Evolutionary conservation across 2,113 vertebrate species (phyloP), one percentile per base, ranked within the genome.

Genomic region (Austrofundulus limnaeus): DNA sequence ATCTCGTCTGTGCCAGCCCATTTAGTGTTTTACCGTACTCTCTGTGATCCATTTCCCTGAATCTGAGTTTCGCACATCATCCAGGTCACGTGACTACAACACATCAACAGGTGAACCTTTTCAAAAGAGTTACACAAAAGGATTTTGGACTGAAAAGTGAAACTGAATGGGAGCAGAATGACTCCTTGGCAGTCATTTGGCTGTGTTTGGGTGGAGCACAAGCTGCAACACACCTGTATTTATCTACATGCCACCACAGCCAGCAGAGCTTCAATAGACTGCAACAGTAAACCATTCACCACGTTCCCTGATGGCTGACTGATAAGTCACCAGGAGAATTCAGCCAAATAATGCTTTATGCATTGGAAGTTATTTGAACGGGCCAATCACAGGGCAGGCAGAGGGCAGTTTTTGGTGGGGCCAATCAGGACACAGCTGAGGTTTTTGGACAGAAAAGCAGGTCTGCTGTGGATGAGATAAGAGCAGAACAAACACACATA

Each of bases 401-500:
- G 73, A 49, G 63, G 78, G 70, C 77, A 60, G 82, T 79, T 77
- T 72, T 80, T 80, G 70, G 77, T 71, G 41, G 59, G 79, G 89
- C 89, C 85, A 89, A 89, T 89, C 74, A 54, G 84, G 78, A 60
- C 77, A 72, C 66, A 65, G 82, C 79, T 71, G 80, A 81, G 85
- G 80, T 81, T 88, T n/a, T 87, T 89, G 85, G 85, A 85, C 78
- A 47, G 52, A 39, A 79, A 88, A 86, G 57, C 80, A 85, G 85
- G 87, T 80, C 89, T 90, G 89, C 81, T 89, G 84, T 86, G 86
- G 83, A 77, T 37, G 77, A 85, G 89, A 90, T 90, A 90, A 90
- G 85, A 76, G 81, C 85, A 82, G 76, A 87, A 86, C 87, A 90
- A 87, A 89, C 87, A 83, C 82, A 87, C 82, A 85, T 72, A 77